Conservation (phyloP, 2,797 vertebrate species). For the Lepilemur septentrionalis region DNA sequence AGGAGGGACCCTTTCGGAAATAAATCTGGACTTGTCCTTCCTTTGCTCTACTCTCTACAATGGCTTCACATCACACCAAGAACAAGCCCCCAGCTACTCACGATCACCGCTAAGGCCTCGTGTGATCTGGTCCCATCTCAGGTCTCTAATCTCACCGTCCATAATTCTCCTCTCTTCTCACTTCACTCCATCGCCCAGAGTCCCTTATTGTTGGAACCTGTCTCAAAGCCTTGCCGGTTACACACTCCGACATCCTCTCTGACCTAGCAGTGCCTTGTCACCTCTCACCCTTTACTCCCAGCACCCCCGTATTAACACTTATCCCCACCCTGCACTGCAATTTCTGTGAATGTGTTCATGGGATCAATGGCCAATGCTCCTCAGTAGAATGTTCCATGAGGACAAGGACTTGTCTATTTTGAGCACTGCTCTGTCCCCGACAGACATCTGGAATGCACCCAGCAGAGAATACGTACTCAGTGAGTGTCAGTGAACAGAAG, state of each 20-base stretch:
- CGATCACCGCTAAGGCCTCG: fast-evolving
- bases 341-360: background rate
- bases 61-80: background rate
- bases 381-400: background rate
- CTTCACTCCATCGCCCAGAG: background rate
- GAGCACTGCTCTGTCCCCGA: background rate
- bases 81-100: background rate
- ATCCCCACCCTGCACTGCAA: fast-evolving
- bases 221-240: background rate
- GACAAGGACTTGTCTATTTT: background rate
- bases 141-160: fast-evolving
- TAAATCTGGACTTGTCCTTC: background rate
- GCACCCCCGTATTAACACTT: no score
- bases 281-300: background rate
- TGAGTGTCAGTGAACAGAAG: background rate
- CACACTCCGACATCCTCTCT: background rate
- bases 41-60: background rate
- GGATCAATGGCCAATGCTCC: background rate
- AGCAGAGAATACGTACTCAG: background rate
- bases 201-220: fast-evolving
- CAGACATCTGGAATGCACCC: background rate
- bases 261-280: background rate
- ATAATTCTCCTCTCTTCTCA: background rate
- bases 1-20: background rate
- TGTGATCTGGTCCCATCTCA: background rate